Evolutionary conservation across 2,113 vertebrate genomes (phyloP).

Genomic region (Mesocricetus auratus): DNA sequence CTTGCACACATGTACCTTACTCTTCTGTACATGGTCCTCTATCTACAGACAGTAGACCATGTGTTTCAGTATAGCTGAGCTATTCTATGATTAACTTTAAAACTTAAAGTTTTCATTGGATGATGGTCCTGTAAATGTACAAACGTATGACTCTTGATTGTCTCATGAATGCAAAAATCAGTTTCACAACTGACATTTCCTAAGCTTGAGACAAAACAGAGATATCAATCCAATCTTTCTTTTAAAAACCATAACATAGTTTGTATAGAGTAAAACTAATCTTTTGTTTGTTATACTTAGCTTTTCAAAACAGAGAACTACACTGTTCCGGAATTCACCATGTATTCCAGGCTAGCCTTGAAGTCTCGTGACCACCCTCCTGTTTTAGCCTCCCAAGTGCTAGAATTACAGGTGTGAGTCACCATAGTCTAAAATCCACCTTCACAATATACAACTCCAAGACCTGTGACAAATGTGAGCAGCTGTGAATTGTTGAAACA

Average conservation of each 20-base stretch:
- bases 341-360: background rate
- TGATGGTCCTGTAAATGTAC: constrained; percentile 16
- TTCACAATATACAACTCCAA: background rate
- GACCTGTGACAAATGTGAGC: background rate
- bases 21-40: constrained; percentile 1
- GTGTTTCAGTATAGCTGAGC: constrained; percentile 62
- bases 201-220: constrained; percentile 47
- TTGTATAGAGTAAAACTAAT: constrained; percentile 2
- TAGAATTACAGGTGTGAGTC: no score
- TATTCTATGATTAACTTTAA: constrained; percentile 58
- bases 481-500: background rate
- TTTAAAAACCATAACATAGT: background rate
- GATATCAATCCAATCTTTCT: background rate
- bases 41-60: background rate
- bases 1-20: background rate
- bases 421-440: background rate
- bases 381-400: background rate
- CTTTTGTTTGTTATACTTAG: background rate
- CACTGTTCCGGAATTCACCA: background rate
- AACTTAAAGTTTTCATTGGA: constrained; percentile 63
- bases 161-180: background rate
- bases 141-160: background rate
- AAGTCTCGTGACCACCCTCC: background rate
- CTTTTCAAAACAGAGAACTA: background rate
- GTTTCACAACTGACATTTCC: background rate